phyloP scores from a whole-genome alignment of 2,797 vertebrate genomes.

The Melanotaenia parkinsoni region DNA sequence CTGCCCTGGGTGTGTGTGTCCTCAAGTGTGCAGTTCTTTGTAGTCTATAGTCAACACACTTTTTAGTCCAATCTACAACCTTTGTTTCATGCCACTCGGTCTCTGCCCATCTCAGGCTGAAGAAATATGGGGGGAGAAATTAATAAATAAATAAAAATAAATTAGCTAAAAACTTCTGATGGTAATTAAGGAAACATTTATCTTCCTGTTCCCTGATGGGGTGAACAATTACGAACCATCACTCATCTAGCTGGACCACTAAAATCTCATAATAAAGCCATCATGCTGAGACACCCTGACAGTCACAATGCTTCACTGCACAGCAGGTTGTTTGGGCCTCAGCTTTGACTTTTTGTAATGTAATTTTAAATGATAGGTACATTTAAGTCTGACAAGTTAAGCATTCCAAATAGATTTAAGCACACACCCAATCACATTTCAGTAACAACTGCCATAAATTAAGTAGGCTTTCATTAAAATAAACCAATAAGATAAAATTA shows the following conservation, averaged over 20 bases:
- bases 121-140: conserved; percentile 5
- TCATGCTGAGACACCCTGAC: conserved; percentile 39
- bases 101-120: not conserved
- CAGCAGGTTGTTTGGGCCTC: conserved; percentile 13
- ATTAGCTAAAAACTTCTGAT: not conserved
- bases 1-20: not conserved
- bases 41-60: too few relatives aligned
- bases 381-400: not conserved
- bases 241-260: conserved; percentile 35
- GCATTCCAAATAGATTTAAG: not conserved
- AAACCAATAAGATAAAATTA: too few relatives aligned
- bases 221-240: conserved; percentile 46
- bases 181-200: conserved; percentile 46
- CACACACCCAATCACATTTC: not conserved
- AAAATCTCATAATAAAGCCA: conserved; percentile 32
- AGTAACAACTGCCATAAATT: not conserved
- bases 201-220: conserved; percentile 38
- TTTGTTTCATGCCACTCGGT: not conserved
- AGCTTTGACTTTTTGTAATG: conserved; percentile 11
- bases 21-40: not conserved
- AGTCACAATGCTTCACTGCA: conserved; percentile 16
- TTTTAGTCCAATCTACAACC: not conserved
- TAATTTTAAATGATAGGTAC: not conserved
- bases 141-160: not conserved
- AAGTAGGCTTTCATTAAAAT: not conserved